These are phyloP conservation scores for Melanostigma gelatinosum DNA, from an alignment of 2,113 vertebrate genomes.

Conservation along the genomic window DNA sequence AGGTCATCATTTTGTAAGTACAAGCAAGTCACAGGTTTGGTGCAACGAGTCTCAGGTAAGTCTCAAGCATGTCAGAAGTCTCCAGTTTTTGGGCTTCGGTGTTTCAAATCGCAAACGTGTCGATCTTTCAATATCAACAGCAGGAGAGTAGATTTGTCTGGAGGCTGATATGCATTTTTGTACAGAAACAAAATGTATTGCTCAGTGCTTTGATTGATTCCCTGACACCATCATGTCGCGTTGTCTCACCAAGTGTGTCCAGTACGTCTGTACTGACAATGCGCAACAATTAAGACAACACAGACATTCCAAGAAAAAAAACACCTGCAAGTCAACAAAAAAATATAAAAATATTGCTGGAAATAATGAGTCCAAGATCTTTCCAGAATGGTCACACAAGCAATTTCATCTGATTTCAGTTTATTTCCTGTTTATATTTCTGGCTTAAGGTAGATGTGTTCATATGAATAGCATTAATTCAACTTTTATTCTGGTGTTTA, in stretches of 20 bases:
- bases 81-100: neutral
- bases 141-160: neutral
- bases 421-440: neutral
- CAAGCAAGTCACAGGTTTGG: slow-evolving; percentile 39
- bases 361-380: neutral
- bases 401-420: neutral
- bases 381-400: neutral
- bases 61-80: slow-evolving; percentile 16
- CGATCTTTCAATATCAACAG: neutral
- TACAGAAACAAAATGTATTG: neutral
- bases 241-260: neutral
- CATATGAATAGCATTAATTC: neutral
- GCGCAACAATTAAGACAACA: neutral
- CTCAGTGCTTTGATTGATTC: neutral
- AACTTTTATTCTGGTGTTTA: neutral
- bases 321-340: neutral
- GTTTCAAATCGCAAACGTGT: neutral
- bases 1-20: slow-evolving; percentile 65
- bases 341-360: neutral
- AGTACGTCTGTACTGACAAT: neutral
- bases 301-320: neutral
- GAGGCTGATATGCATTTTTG: neutral
- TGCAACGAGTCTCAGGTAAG: slow-evolving; percentile 31
- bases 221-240: neutral
- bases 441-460: neutral